A percentile compares a stretch with the other conserved stretches of the same genome.
phyloP scores from a whole-genome alignment of 2,797 vertebrate genomes.

The Natrix natrix region DNA sequence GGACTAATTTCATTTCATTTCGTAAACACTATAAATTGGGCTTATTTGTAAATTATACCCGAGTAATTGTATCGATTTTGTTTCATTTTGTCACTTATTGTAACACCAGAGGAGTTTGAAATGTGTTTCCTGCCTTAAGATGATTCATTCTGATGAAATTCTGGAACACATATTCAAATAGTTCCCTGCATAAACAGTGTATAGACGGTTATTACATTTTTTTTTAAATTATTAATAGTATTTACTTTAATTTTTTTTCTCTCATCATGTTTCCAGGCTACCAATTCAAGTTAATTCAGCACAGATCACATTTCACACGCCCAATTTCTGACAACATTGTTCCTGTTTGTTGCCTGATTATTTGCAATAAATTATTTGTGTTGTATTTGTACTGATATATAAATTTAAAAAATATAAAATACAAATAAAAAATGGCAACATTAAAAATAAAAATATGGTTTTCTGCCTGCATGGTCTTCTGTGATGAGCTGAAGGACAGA shows the following conservation, averaged over 20 bases:
- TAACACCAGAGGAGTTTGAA: neutral
- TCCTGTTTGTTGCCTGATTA: neutral
- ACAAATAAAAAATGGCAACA: no score
- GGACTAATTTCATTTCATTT: neutral
- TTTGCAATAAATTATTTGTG: neutral
- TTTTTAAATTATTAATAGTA: neutral
- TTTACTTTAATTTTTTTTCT: neutral
- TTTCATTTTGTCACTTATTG: neutral
- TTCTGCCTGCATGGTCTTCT: no score
- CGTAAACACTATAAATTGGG: neutral
- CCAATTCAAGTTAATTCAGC: neutral
- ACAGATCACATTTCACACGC: neutral
- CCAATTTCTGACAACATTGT: neutral
- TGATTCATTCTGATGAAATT: neutral
- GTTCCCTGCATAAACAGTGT: neutral
- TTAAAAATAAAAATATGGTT: no score
- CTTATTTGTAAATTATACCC: neutral
- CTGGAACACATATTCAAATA: neutral
- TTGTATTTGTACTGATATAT: no score
- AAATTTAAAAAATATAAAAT: no score
- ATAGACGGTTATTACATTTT: neutral
- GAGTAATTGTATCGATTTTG: neutral
- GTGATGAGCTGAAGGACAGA: no score
- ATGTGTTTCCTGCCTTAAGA: neutral
- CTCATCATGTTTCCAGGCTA: neutral